These are phyloP conservation scores for Drosophila carrolli DNA, from an alignment of 1,140 invertebrate species.

Conservation along the genomic window DNA sequence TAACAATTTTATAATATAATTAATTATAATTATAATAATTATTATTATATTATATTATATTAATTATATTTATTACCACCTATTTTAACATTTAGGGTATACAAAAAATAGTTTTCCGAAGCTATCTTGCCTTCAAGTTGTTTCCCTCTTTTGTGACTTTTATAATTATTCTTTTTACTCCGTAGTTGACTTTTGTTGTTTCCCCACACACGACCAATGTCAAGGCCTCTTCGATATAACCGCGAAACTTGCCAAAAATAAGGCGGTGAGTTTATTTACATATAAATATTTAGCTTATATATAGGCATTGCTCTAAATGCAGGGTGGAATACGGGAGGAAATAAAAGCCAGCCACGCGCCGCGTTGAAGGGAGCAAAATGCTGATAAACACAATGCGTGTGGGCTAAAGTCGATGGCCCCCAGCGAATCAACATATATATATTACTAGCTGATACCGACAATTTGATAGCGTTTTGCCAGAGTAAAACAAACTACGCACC, in stretches of 20 bases:
- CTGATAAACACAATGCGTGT: not conserved
- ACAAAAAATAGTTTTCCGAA: not conserved
- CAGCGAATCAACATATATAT: slow-evolving; percentile 28
- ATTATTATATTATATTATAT: no score
- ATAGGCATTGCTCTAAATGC: slow-evolving; percentile 9
- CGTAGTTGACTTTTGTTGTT: slow-evolving; percentile 17
- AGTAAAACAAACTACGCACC: slow-evolving; percentile 34
- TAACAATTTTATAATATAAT: no score
- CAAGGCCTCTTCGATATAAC: slow-evolving; percentile 43
- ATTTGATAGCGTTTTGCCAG: slow-evolving; percentile 30
- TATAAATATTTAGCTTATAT: slow-evolving; percentile 45
- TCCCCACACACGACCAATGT: slow-evolving; percentile 60
- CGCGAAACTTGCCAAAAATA: slow-evolving; percentile 37
- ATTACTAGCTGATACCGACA: slow-evolving; percentile 27
- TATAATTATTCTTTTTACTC: slow-evolving; percentile 31
- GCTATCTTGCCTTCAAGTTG: not conserved
- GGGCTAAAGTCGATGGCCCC: slow-evolving; percentile 30
- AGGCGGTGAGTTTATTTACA: slow-evolving; percentile 27
- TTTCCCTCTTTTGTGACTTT: slow-evolving; percentile 10
- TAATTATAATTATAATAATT: no score
- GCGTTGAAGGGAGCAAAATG: slow-evolving; percentile 9
- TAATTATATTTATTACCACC: no score
- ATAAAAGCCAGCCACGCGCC: slow-evolving; percentile 34
- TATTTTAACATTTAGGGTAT: not conserved
- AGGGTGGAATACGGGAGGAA: slow-evolving; percentile 7